Conservation (phyloP, 2,888 invertebrate genomes). For the Thymelicus sylvestris region DNA sequence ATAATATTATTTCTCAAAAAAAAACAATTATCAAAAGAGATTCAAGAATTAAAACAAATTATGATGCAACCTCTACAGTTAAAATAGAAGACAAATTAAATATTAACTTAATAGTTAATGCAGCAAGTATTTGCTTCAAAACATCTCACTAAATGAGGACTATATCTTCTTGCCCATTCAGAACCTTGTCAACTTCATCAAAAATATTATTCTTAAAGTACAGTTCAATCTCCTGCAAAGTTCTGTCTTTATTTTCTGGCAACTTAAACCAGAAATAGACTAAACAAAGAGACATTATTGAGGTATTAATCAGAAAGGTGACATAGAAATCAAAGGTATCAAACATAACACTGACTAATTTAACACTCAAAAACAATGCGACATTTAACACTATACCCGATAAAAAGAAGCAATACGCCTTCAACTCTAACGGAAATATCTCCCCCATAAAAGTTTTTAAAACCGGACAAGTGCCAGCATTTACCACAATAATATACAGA, state of each 20-base stretch:
- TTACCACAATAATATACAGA: conserved; percentile 45
- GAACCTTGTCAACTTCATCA: conserved; percentile 14
- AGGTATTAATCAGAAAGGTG: conserved; percentile 47
- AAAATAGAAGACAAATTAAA: too few species aligned
- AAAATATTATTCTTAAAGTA: conserved; percentile 47
- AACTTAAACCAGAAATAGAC: conserved; percentile 47
- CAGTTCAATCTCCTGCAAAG: conserved; percentile 52
- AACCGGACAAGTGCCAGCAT: conserved; percentile 49
- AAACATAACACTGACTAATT: conserved; percentile 45
- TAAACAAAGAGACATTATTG: conserved; percentile 44
- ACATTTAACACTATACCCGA: conserved; percentile 42
- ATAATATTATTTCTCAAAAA: too few species aligned
- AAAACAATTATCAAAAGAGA: too few species aligned
- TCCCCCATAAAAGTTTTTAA: conserved; percentile 48
- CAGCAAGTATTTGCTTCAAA: too few species aligned
- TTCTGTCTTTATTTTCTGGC: conserved; percentile 52
- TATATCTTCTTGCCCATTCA: conserved; percentile 32
- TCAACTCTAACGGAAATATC: conserved; percentile 50
- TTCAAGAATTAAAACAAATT: too few species aligned
- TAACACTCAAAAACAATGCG: conserved; percentile 46
- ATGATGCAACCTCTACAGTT: too few species aligned
- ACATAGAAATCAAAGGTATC: conserved; percentile 48
- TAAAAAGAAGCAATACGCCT: conserved; percentile 42
- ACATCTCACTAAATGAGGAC: conserved; percentile 30
- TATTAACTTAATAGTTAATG: too few species aligned